Conservation (phyloP, 2,797 vertebrate species). For the Hypotaenidia philippensis region DNA sequence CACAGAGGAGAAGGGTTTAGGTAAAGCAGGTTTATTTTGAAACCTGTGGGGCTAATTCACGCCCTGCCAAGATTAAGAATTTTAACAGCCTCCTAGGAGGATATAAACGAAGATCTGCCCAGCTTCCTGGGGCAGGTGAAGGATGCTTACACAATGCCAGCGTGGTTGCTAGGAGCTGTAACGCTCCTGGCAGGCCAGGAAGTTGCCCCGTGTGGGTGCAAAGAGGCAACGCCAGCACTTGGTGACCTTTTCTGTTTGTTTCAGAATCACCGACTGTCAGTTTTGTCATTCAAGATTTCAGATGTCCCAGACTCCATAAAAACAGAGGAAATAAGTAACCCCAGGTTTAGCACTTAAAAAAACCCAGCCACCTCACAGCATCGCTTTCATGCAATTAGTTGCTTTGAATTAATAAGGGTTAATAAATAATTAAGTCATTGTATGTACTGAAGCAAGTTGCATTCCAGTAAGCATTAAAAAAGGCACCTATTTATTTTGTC, state of each 20-base stretch:
- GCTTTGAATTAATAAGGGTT: slow-evolving; percentile 57
- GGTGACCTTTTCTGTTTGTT: neutral
- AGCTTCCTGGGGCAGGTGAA: neutral
- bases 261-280: slow-evolving; percentile 18
- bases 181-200: neutral
- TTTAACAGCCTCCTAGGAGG: neutral
- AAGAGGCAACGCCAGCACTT: neutral
- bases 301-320: neutral
- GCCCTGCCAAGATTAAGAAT: neutral
- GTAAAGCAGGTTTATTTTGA: neutral
- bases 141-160: neutral
- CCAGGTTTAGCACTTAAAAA: neutral
- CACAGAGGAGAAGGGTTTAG: neutral
- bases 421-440: slow-evolving; percentile 61
- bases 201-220: neutral
- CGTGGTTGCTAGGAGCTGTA: neutral
- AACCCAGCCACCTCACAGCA: neutral
- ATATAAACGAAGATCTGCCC: neutral
- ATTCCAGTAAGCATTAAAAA: slow-evolving; percentile 55
- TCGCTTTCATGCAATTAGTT: slow-evolving; percentile 43
- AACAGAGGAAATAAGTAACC: neutral
- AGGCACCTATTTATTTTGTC: slow-evolving; percentile 49
- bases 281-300: neutral
- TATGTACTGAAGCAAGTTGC: slow-evolving; percentile 39
- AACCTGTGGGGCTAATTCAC: neutral